phyloP scores from a whole-genome alignment of 2,888 invertebrate species.

The Metellina segmentata region DNA sequence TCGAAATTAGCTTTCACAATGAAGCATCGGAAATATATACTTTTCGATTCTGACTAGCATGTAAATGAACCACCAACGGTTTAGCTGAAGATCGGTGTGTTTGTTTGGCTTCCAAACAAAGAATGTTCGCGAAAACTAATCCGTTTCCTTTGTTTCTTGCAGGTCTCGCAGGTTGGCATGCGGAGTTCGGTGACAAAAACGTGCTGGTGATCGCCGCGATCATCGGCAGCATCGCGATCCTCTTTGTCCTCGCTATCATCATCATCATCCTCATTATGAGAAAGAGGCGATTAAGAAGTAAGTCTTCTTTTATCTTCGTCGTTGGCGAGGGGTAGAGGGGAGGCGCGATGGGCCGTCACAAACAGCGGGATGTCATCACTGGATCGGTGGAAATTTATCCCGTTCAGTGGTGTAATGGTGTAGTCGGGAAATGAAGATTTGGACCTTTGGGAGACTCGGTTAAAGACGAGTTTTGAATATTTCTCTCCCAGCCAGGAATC shows the following conservation, averaged over 20 bases:
- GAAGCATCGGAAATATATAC: too few species aligned
- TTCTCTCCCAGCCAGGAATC: too few species aligned
- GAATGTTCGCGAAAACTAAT: too few species aligned
- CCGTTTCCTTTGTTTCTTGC: background rate
- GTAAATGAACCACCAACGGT: too few species aligned
- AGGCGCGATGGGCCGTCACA: constrained; percentile 38
- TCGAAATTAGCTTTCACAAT: too few species aligned
- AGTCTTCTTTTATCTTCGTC: constrained; percentile 36
- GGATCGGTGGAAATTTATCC: too few species aligned
- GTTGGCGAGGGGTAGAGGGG: constrained; percentile 6
- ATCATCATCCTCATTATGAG: constrained; percentile 77
- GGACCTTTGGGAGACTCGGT: too few species aligned
- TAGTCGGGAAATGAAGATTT: background rate
- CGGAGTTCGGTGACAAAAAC: constrained; percentile 75
- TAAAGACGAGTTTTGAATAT: too few species aligned
- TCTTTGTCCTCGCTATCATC: constrained; percentile 76
- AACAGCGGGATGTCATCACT: constrained; percentile 37
- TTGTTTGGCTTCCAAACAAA: too few species aligned
- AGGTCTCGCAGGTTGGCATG: constrained; percentile 71
- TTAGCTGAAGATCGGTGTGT: too few species aligned
- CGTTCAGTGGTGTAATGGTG: background rate
- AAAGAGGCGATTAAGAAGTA: constrained; percentile 73
- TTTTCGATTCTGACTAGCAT: too few species aligned
- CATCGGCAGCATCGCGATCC: constrained; percentile 76
- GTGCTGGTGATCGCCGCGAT: constrained; percentile 77